Evolutionary conservation across 2,888 invertebrate genomes (phyloP).

Genomic region (Cinara cedri): DNA sequence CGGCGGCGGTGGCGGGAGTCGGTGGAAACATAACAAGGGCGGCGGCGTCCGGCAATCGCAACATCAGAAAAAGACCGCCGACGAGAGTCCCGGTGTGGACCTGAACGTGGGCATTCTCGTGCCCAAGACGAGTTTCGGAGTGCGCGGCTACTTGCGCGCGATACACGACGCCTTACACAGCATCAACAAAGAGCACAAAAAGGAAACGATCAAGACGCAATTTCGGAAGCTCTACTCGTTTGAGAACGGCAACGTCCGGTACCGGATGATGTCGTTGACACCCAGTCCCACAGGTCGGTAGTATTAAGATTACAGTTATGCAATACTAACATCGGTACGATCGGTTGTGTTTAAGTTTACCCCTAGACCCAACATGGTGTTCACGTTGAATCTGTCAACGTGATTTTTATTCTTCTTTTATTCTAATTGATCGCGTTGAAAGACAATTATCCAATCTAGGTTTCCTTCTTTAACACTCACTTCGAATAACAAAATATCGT

Average conservation of each 20-base stretch:
- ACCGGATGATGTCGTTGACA: conserved; percentile 73
- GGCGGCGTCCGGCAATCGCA: conserved; percentile 57
- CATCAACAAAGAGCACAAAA: conserved; percentile 65
- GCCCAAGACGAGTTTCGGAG: conserved; percentile 78
- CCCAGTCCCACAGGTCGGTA: conserved; percentile 77
- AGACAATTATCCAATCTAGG: too few relatives aligned
- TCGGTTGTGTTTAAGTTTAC: too few relatives aligned
- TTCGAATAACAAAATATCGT: too few relatives aligned
- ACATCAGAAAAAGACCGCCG: conserved; percentile 54
- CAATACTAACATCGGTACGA: too few relatives aligned
- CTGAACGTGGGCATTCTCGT: conserved; percentile 75
- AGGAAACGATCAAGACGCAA: conserved; percentile 63
- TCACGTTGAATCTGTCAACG: neutral
- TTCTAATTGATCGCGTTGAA: too few relatives aligned
- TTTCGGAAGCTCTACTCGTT: conserved; percentile 70
- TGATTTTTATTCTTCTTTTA: neutral
- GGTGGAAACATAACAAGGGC: conserved; percentile 50
- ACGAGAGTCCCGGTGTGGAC: conserved; percentile 55
- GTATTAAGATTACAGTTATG: too few relatives aligned
- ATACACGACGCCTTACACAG: conserved; percentile 70
- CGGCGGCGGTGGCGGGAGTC: conserved; percentile 56
- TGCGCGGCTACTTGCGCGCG: conserved; percentile 72
- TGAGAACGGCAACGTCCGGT: conserved; percentile 69
- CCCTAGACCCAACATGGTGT: neutral
- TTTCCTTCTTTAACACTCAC: too few relatives aligned